Conservation (phyloP, 2,797 vertebrate genomes). For the Tiaroga cobitis region DNA sequence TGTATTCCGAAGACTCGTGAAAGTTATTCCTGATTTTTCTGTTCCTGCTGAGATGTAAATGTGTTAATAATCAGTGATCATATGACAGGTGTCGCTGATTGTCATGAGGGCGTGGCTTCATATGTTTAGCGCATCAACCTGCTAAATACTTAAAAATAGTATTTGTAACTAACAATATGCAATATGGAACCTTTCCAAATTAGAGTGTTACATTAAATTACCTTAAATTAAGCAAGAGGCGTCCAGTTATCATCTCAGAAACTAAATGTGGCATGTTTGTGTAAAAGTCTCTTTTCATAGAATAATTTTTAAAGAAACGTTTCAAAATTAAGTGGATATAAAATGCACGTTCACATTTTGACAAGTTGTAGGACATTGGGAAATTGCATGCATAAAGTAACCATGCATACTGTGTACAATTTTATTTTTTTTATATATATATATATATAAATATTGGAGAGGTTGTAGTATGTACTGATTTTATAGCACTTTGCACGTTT, state of each 20-base stretch:
- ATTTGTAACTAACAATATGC: not conserved
- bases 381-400: not conserved
- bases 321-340: not conserved
- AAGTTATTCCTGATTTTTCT: not conserved
- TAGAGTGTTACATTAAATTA: not conserved
- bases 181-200: not conserved
- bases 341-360: not conserved
- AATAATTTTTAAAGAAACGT: not conserved
- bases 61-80: not conserved
- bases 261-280: not conserved
- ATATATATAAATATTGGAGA: not conserved
- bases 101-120: not conserved
- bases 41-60: not conserved
- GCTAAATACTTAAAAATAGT: not conserved
- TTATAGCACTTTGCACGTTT: not conserved
- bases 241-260: not conserved
- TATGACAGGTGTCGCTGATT: slow-evolving; percentile 16
- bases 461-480: not conserved
- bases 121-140: too few species aligned
- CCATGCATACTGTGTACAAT: not conserved
- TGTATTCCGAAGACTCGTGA: not conserved
- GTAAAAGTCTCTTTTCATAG: not conserved
- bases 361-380: not conserved
- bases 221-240: not conserved
- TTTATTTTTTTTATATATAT: too few species aligned